Conservation (phyloP, 2,797 vertebrate species). For the Sebastes matsubarae region DNA sequence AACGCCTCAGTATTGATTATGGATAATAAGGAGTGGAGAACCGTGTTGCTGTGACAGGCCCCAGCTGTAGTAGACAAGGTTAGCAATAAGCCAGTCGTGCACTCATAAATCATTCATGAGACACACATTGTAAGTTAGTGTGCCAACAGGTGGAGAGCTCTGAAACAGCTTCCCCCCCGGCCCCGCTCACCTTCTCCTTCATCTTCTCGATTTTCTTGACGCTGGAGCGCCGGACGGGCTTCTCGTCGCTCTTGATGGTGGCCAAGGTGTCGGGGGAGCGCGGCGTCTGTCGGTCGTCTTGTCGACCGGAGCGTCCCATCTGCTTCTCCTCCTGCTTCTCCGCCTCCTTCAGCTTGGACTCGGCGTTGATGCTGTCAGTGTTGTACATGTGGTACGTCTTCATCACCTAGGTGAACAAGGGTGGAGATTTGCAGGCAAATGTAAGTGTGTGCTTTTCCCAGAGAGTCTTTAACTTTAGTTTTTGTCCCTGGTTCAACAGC, state of each 20-base stretch:
- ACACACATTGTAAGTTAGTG: conserved; percentile 14
- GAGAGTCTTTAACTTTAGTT: not conserved
- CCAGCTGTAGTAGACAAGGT: conserved; percentile 55
- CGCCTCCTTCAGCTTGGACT: conserved; percentile 98
- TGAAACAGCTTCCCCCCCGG: not conserved
- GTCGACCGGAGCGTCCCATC: conserved; percentile 93
- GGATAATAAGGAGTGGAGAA: conserved; percentile 48
- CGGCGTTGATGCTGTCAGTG: conserved; percentile 96
- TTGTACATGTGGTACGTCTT: conserved; percentile 99
- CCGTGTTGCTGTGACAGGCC: conserved; percentile 48
- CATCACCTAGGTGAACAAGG: conserved; percentile 90
- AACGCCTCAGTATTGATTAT: conserved; percentile 65
- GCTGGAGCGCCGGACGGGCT: conserved; percentile 93
- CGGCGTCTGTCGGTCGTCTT: conserved; percentile 93
- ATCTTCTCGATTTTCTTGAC: conserved; percentile 99
- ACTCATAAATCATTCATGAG: conserved; percentile 63
- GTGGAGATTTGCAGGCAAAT: conserved; percentile 6
- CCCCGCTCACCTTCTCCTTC: conserved; percentile 93
- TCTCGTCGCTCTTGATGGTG: conserved; percentile 91
- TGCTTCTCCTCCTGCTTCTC: conserved; percentile 99
- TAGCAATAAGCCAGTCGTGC: conserved; percentile 48
- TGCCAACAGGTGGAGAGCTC: conserved; percentile 51
- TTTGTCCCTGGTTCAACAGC: conserved; percentile 1
- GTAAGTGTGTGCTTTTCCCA: not conserved
- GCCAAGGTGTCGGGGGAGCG: conserved; percentile 93